A percentile compares a stretch with the other conserved stretches of the same genome.
Conservation (phyloP, 2,888 invertebrate species). For the Horisme vitalbata region DNA sequence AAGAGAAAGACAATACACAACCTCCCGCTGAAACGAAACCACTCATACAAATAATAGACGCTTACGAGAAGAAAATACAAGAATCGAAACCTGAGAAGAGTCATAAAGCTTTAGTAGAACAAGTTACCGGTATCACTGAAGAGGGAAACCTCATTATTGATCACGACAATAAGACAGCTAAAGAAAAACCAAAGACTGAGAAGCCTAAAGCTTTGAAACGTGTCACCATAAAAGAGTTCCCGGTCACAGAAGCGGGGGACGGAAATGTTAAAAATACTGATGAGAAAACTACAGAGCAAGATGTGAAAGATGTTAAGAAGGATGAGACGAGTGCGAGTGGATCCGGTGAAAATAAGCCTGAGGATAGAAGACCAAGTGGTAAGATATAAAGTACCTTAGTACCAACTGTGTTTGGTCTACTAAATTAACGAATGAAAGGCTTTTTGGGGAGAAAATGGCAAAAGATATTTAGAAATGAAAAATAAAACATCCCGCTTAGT, state of each 20-base stretch:
- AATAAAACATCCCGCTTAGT: too few species aligned
- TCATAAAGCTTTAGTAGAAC: conserved; percentile 28
- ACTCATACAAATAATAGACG: conserved; percentile 61
- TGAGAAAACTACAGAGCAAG: conserved; percentile 21
- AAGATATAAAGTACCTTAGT: conserved; percentile 23
- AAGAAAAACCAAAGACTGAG: conserved; percentile 31
- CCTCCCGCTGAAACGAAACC: conserved; percentile 52
- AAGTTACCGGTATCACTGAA: conserved; percentile 38
- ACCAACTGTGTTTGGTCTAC: too few species aligned
- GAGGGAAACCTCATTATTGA: conserved; percentile 53
- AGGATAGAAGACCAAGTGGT: conserved; percentile 36
- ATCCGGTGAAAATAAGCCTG: conserved; percentile 24
- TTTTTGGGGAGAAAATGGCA: too few species aligned
- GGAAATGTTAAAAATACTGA: conserved; percentile 31
- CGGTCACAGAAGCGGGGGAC: conserved; percentile 24
- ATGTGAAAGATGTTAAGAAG: conserved; percentile 4
- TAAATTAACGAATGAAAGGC: too few species aligned
- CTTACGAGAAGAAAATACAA: conserved; percentile 37
- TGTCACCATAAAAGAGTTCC: conserved; percentile 45
- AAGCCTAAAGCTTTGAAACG: conserved; percentile 38
- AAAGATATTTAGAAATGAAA: too few species aligned
- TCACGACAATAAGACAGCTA: conserved; percentile 50
- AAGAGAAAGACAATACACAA: conserved; percentile 36
- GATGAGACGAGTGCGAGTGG: conserved; percentile 15
- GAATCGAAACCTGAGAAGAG: conserved; percentile 28